Evolutionary conservation across 2,888 invertebrate genomes (phyloP), one percentile per base, ranked within the genome.

Genomic region (Lapara coniferarum): DNA sequence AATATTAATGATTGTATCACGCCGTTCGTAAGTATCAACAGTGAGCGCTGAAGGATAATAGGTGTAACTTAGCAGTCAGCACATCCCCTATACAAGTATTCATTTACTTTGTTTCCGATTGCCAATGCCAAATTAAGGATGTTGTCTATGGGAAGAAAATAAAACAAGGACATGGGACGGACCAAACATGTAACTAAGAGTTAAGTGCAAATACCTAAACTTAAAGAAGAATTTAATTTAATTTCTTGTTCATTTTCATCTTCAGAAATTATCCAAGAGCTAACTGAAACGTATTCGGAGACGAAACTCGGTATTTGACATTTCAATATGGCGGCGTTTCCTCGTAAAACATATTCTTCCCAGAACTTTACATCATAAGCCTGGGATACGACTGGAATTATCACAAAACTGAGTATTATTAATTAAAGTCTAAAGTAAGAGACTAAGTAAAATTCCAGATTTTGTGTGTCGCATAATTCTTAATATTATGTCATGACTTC

Each of bases 231-330:
- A 72, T 89, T 86, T 69, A 89, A 79, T 78, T 86, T 89, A 71
- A 92, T 85, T 81, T 92, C 92, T 75, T 87, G 85, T 80, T 94
- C 93, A 74, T 87, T 89, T 58, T 89, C 88, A 77, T 95, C 95
- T 91, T 96, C 97, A 85, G 97, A 96, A 90, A 97, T 96, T 85
- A 97, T 95, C 98, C 98, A 98, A 83, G 97, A 96, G 83, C 95
- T 95, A 77, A 98, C 97, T 83, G 95, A 95, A 77, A 98, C 97
- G 90, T 97, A 98, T 94, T 98, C 98, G 84, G 97, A 97, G 81
- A 98, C 97, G 94, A 97, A 98, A 94, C 97, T 97, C 83, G 98
- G 98, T 89, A 98, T 97, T 94, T 97, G 97, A 94, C 98, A 98
- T 95, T 98, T 98, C 87, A 98, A 95, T 87, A 98, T 96, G 79